A percentile compares a stretch with the other conserved stretches of the same genome.
These are phyloP conservation scores for Amblyraja radiata DNA, from an alignment of 2,797 vertebrate species.

Conservation along the genomic window DNA sequence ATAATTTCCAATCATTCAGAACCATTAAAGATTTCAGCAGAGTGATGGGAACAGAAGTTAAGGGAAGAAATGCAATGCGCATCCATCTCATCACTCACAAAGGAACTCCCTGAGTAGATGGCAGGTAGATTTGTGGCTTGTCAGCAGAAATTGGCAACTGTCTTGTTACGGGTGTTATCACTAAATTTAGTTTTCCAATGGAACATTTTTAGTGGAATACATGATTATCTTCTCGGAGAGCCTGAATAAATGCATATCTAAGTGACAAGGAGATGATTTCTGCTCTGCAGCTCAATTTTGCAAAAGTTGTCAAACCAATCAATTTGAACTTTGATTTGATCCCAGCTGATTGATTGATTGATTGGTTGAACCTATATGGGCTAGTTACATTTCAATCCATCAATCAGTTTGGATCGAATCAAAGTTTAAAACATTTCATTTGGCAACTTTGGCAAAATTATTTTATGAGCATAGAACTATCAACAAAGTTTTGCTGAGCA, in stretches of 20 bases:
- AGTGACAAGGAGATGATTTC: constrained; percentile 17
- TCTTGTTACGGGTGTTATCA: not conserved
- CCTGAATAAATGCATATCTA: constrained; percentile 16
- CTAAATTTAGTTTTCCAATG: not conserved
- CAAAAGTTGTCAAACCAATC: too few relatives aligned
- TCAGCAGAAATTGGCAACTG: constrained; percentile 20
- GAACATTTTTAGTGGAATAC: constrained; percentile 3
- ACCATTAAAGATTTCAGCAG: not conserved
- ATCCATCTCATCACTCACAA: constrained; percentile 2
- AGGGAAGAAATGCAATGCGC: not conserved
- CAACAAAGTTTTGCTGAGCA: not conserved
- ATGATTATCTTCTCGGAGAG: not conserved
- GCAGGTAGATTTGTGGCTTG: not conserved
- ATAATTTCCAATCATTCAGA: not conserved
- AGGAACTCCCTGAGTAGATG: not conserved
- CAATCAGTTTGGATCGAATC: not conserved
- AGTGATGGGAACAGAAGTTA: not conserved
- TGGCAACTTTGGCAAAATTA: not conserved
- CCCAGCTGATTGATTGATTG: too few relatives aligned
- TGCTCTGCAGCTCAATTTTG: not conserved
- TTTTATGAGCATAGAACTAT: not conserved
- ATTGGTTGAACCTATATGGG: not conserved
- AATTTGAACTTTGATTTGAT: too few relatives aligned
- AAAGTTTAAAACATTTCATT: not conserved
- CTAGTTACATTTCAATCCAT: not conserved